Conservation (phyloP, 2,888 invertebrate genomes). For the Eupithecia dodoneata region DNA sequence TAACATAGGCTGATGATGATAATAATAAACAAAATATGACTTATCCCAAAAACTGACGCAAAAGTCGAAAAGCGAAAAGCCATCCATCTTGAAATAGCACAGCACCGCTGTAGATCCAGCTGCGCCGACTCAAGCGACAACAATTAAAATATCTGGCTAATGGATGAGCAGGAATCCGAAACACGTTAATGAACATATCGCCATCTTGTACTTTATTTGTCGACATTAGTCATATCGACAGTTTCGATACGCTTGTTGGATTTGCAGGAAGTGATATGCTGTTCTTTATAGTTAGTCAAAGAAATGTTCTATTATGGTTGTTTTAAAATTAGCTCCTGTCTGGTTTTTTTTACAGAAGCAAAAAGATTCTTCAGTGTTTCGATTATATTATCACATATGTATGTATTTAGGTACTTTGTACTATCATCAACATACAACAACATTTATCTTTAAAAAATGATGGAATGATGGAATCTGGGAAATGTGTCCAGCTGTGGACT, state of each 20-base stretch:
- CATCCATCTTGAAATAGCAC: slow-evolving; percentile 81
- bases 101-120: slow-evolving; percentile 74
- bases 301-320: background rate
- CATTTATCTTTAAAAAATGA: too few relatives aligned
- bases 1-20: too few relatives aligned
- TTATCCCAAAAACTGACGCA: background rate
- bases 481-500: too few relatives aligned
- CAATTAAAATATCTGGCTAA: slow-evolving; percentile 84
- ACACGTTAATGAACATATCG: slow-evolving; percentile 81
- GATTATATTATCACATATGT: background rate
- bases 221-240: slow-evolving; percentile 67
- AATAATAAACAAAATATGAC: too few relatives aligned
- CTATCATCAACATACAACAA: background rate
- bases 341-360: background rate
- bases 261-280: slow-evolving; percentile 21
- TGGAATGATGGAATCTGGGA: too few relatives aligned
- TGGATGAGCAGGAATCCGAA: slow-evolving; percentile 78
- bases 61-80: slow-evolving; percentile 54
- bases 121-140: slow-evolving; percentile 75
- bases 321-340: background rate
- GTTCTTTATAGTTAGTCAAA: slow-evolving; percentile 2
- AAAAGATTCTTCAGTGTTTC: background rate
- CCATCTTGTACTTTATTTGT: slow-evolving; percentile 66
- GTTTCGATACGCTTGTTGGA: slow-evolving; percentile 38
- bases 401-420: background rate